Evolutionary conservation across 2,797 vertebrate species (phyloP), one percentile per base, ranked within the genome.

Genomic region (Sebastes kiyomatsui): DNA sequence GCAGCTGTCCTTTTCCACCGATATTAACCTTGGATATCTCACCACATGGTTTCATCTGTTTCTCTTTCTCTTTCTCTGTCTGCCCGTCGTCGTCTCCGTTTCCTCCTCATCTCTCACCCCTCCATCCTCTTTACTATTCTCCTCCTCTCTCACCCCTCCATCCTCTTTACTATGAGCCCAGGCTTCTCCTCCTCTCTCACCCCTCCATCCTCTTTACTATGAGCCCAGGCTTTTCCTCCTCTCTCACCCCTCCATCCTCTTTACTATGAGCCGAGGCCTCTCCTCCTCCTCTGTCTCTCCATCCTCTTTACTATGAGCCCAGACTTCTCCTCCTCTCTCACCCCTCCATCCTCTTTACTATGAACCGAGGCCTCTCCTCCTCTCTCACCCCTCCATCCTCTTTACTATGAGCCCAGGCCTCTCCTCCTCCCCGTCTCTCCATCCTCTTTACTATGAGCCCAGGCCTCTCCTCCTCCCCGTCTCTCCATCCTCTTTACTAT

Each of bases 11-110:
- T 64, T 61, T 73, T 64, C 79, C 65, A 42, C 66, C 14, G 14
- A 75, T 80, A 90, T 90, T 93, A 91, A 90, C 91, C 89, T 90
- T 88, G 88, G 72, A 12, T 42, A 62, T 71, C 79, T 79, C 71
- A 22, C 69, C 68, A 69, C 62, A n/a, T 66, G 70, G 2, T 67
- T 74, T 80, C 54, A 55, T 77, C 65, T 59, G 22, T 30, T 61
- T 73, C 28, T 28, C 28, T 28, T 23, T 23, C n/a, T 49, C 33
- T 33, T 18, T 72, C 67, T 72, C 55, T 5, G 20, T 49, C 54
- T 59, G 33, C 22, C 20, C 25, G 6, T 75, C 11, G 78, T 67
- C 59, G 68, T 74, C 55, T 52, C 23, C 0, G 14, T 38, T 60
- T 70, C 75, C 60, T 54, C 35, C 55, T 56, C 38, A 25, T 28